phyloP scores from a whole-genome alignment of 2,797 vertebrate genomes.

The Eremophila alpestris region DNA sequence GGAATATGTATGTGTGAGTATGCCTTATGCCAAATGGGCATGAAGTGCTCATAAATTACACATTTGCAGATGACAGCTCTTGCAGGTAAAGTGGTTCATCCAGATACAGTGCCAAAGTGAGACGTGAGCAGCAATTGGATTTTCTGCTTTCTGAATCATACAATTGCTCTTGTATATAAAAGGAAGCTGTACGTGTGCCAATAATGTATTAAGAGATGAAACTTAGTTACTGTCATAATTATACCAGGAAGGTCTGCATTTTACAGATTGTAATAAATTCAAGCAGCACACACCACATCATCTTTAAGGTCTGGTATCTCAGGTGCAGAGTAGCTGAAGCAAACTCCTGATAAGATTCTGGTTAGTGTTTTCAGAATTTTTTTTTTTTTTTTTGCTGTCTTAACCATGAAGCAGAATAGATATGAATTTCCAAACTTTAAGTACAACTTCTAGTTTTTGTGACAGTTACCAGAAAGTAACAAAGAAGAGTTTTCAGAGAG shows the following conservation, averaged over 20 bases:
- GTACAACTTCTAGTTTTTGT: neutral
- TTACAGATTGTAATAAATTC: neutral
- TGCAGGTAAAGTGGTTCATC: neutral
- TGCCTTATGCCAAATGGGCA: neutral
- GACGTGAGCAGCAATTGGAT: neutral
- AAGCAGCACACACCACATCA: neutral
- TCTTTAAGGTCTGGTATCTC: neutral
- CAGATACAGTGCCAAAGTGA: neutral
- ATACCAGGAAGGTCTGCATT: neutral
- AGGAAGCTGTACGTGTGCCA: neutral
- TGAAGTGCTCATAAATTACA: slow-evolving; percentile 15
- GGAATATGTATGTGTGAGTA: neutral
- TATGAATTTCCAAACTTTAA: neutral
- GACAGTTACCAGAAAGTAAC: neutral
- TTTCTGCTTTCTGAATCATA: neutral
- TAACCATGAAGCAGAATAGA: neutral
- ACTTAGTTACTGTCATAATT: neutral
- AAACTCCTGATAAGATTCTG: neutral
- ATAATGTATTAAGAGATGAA: neutral
- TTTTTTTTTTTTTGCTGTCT: neutral
- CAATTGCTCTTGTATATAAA: neutral
- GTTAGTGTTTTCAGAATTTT: neutral
- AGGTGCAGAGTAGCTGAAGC: neutral
- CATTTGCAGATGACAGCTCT: neutral
- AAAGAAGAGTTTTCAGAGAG: neutral